Evolutionary conservation across 2,797 vertebrate genomes (phyloP).

Genomic region (Eleutherodactylus coqui): DNA sequence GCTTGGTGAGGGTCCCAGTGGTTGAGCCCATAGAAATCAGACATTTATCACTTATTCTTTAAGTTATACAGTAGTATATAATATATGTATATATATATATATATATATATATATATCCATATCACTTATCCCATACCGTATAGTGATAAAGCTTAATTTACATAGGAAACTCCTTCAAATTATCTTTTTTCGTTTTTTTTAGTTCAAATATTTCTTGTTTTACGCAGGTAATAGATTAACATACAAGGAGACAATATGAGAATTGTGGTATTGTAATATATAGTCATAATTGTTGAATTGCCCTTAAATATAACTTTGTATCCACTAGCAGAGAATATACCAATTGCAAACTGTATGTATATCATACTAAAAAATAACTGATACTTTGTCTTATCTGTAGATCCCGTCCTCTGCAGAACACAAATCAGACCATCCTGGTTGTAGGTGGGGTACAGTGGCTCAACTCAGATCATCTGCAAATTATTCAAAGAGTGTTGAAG

Average conservation of each 20-base stretch:
- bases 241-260: neutral
- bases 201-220: too few species aligned
- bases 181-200: too few species aligned
- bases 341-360: neutral
- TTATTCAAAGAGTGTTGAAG: constrained; percentile 84
- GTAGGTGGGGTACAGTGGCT: constrained; percentile 98
- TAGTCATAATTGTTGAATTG: neutral
- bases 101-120: too few species aligned
- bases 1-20: too few species aligned
- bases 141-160: too few species aligned
- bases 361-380: neutral
- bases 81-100: too few species aligned
- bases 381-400: constrained; percentile 75
- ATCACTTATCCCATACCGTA: too few species aligned
- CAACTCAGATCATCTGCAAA: constrained; percentile 86
- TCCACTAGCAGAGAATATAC: neutral
- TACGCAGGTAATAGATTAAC: neutral
- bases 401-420: constrained; percentile 88
- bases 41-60: too few species aligned
- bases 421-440: constrained; percentile 85
- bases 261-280: neutral
- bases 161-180: too few species aligned
- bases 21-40: too few species aligned
- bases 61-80: too few species aligned
- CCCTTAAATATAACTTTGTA: neutral